Conservation (phyloP, 2,888 invertebrate genomes). For the Euzophera pinguis region DNA sequence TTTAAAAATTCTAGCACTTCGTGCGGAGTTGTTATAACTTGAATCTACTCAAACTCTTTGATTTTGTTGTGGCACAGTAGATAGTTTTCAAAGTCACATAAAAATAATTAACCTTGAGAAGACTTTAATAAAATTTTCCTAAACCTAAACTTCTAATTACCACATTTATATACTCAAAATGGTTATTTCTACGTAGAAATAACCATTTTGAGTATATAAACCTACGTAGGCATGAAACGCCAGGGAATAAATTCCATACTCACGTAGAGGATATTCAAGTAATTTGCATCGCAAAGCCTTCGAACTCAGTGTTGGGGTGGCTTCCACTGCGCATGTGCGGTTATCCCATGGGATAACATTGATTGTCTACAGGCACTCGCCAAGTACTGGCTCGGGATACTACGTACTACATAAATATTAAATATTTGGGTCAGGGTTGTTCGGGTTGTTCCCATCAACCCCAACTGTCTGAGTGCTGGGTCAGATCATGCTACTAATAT, state of each 20-base stretch:
- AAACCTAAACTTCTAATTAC: no score
- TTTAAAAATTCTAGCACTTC: no score
- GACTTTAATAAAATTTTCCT: no score
- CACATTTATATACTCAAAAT: not conserved
- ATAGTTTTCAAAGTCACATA: no score
- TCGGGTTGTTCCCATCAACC: conserved; percentile 38
- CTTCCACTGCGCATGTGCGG: conserved; percentile 65
- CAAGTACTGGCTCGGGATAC: conserved; percentile 35
- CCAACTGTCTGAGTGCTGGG: not conserved
- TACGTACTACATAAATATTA: conserved; percentile 27
- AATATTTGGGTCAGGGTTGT: conserved; percentile 63
- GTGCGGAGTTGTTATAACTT: no score
- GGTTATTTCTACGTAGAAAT: no score
- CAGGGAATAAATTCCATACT: not conserved
- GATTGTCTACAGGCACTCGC: conserved; percentile 60
- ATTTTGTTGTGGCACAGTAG: no score
- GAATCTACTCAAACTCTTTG: no score
- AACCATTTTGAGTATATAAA: not conserved
- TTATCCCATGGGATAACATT: conserved; percentile 73
- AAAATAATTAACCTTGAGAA: no score
- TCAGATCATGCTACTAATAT: not conserved
- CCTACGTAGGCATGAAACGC: not conserved
- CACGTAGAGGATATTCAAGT: not conserved
- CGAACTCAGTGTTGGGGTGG: conserved; percentile 14
- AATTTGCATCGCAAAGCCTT: conserved; percentile 23